Evolutionary conservation across 1,140 invertebrate species (phyloP).

Genomic region (Chrysoperla carnea): DNA sequence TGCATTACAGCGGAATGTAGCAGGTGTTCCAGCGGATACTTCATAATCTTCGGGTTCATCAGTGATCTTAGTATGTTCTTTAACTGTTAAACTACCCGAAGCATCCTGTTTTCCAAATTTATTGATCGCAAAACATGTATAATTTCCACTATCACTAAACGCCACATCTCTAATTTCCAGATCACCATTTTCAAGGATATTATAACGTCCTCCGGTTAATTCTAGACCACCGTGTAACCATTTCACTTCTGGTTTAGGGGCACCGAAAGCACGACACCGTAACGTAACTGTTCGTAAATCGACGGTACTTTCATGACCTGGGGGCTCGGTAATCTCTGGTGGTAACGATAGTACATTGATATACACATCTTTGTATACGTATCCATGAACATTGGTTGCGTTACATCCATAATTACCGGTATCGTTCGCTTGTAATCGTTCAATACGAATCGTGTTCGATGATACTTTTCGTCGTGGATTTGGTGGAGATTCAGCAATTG

Average conservation of each 20-base stretch:
- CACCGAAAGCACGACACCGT: slow-evolving; percentile 87
- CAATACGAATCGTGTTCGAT: slow-evolving; percentile 62
- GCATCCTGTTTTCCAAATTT: slow-evolving; percentile 72
- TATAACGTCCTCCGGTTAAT: slow-evolving; percentile 69
- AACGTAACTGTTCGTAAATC: slow-evolving; percentile 68
- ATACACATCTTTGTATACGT: slow-evolving; percentile 95
- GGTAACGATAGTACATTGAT: slow-evolving; percentile 90
- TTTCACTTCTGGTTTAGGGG: slow-evolving; percentile 84
- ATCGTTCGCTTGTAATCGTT: slow-evolving; percentile 70
- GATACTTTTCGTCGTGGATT: slow-evolving; percentile 55
- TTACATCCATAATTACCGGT: slow-evolving; percentile 98
- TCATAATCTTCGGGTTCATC: slow-evolving; percentile 79
- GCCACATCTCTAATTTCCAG: slow-evolving; percentile 67
- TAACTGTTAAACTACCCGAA: slow-evolving; percentile 60
- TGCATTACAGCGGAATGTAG: slow-evolving; percentile 88
- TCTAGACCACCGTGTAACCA: slow-evolving; percentile 74
- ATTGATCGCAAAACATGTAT: slow-evolving; percentile 83
- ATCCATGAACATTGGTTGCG: slow-evolving; percentile 93
- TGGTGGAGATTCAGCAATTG: slow-evolving; percentile 52
- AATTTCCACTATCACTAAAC: slow-evolving; percentile 72
- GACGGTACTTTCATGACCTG: slow-evolving; percentile 60
- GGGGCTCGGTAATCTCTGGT: slow-evolving; percentile 76
- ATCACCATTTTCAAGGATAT: slow-evolving; percentile 56
- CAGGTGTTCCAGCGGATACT: slow-evolving; percentile 70
- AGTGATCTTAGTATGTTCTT: slow-evolving; percentile 71